These are phyloP conservation scores for Momotus momota DNA, from an alignment of 2,797 vertebrate genomes.

Conservation along the genomic window DNA sequence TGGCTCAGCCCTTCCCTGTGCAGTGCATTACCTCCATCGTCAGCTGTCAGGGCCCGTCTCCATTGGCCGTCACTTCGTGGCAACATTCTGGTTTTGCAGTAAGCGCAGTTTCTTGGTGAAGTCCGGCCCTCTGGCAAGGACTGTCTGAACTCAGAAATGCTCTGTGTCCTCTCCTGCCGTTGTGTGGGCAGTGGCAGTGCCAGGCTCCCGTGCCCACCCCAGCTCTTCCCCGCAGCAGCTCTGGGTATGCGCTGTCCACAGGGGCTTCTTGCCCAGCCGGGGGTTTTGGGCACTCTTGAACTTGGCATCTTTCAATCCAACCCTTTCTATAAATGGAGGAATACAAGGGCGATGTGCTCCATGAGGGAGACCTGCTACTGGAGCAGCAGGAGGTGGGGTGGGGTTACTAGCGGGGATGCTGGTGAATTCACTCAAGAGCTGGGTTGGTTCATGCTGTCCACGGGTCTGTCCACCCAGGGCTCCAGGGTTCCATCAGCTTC, in stretches of 20 bases:
- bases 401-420: background rate
- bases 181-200: background rate
- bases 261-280: background rate
- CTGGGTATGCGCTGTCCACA: background rate
- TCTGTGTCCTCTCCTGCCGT: background rate
- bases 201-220: accelerated
- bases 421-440: background rate
- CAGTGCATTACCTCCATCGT: background rate
- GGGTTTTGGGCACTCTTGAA: background rate
- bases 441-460: background rate
- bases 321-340: background rate
- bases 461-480: background rate
- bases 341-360: background rate
- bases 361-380: accelerated
- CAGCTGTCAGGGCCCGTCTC: accelerated
- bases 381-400: background rate
- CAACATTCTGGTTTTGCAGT: background rate
- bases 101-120: background rate
- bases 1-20: background rate
- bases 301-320: background rate
- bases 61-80: background rate
- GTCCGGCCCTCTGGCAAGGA: background rate
- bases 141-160: background rate
- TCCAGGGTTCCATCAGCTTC: background rate
- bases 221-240: background rate